Evolutionary conservation across 2,888 invertebrate genomes (phyloP).

Genomic region (Tachystola acroxantha): DNA sequence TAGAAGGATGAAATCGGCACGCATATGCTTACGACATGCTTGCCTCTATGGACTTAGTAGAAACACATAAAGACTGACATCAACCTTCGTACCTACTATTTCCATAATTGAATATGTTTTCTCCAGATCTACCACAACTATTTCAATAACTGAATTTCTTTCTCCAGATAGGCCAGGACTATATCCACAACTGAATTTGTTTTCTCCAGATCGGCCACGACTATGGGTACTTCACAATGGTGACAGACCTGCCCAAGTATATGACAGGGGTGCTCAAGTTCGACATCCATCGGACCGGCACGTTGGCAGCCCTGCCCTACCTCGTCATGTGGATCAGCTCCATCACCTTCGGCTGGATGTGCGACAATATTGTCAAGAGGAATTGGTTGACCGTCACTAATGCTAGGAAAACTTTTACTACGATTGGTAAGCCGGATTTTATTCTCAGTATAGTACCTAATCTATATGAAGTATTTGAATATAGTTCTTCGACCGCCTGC

Average conservation of each 20-base stretch:
- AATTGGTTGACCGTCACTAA: slow-evolving; percentile 74
- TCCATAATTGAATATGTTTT: too few species aligned
- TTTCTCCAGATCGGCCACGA: slow-evolving; percentile 79
- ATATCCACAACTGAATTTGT: too few species aligned
- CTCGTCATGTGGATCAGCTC: slow-evolving; percentile 82
- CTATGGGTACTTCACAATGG: slow-evolving; percentile 85
- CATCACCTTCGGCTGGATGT: slow-evolving; percentile 80
- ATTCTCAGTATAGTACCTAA: too few species aligned
- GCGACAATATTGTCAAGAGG: slow-evolving; percentile 82
- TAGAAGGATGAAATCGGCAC: too few species aligned
- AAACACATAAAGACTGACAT: too few species aligned
- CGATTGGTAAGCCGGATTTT: slow-evolving; percentile 76
- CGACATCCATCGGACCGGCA: slow-evolving; percentile 80
- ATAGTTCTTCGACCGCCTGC: too few species aligned
- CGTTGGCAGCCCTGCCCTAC: slow-evolving; percentile 81
- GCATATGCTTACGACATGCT: too few species aligned
- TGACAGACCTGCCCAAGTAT: slow-evolving; percentile 84
- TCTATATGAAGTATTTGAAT: too few species aligned
- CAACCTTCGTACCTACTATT: too few species aligned
- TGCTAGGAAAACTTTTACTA: slow-evolving; percentile 82
- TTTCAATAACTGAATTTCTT: too few species aligned
- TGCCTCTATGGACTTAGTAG: too few species aligned
- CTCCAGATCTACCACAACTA: too few species aligned
- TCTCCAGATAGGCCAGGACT: slow-evolving; percentile 80
- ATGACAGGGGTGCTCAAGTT: slow-evolving; percentile 83